These are phyloP conservation scores for Plebejus melissa DNA, from an alignment of 2,888 invertebrate species.

Conservation along the genomic window DNA sequence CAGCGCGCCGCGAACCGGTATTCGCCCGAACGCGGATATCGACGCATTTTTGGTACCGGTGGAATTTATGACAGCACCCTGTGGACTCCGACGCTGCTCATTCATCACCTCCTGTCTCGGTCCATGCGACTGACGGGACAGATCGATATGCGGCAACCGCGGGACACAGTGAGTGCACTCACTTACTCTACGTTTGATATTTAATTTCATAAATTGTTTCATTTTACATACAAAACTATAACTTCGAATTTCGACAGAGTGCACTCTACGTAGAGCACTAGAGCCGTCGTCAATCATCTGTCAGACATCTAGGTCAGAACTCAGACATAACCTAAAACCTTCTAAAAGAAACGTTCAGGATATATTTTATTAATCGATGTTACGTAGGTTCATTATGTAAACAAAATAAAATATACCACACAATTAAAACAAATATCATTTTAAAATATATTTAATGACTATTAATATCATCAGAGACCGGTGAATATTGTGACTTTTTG, in stretches of 20 bases:
- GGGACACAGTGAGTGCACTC: constrained; percentile 69
- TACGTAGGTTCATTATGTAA: background rate
- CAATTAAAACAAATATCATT: too few species aligned
- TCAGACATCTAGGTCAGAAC: background rate
- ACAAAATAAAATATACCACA: background rate
- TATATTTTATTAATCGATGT: background rate
- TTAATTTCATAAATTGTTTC: too few species aligned
- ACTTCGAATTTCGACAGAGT: background rate
- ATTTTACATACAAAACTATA: background rate
- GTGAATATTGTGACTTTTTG: too few species aligned
- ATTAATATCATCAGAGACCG: too few species aligned
- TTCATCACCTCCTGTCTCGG: constrained; percentile 74
- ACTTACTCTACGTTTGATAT: background rate
- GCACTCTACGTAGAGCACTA: background rate
- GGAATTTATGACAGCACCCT: constrained; percentile 70
- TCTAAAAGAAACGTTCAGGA: background rate
- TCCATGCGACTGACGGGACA: constrained; percentile 70
- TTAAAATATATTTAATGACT: too few species aligned
- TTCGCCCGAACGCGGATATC: constrained; percentile 63
- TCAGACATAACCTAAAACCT: background rate
- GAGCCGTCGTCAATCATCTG: background rate
- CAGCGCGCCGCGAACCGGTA: constrained; percentile 48
- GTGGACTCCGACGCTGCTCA: constrained; percentile 75
- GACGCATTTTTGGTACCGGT: constrained; percentile 53
- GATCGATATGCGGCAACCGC: constrained; percentile 77